Evolutionary conservation across 2,797 vertebrate genomes (phyloP).

Genomic region (Acestrorhynchus altus): DNA sequence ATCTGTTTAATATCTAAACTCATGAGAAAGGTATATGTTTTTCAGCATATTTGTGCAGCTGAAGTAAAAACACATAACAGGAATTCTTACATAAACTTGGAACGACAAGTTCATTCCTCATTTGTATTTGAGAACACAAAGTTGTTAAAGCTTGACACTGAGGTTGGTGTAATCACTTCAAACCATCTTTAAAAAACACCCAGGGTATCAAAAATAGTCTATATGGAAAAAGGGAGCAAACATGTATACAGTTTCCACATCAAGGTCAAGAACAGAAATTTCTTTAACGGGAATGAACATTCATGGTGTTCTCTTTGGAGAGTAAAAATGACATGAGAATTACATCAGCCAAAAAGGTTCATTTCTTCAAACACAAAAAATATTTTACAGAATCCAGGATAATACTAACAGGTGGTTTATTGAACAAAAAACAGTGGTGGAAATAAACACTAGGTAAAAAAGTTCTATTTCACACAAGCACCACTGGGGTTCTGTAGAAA

Average conservation of each 20-base stretch:
- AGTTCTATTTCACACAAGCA: slow-evolving; percentile 7
- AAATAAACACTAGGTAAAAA: neutral
- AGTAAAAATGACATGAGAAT: neutral
- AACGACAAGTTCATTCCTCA: slow-evolving; percentile 3
- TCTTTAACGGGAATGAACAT: neutral
- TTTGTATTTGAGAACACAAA: slow-evolving; percentile 18
- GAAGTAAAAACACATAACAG: slow-evolving; percentile 26
- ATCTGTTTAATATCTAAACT: slow-evolving; percentile 18
- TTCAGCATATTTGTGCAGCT: slow-evolving; percentile 21
- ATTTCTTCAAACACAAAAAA: neutral
- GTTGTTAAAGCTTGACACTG: neutral
- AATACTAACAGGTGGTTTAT: neutral
- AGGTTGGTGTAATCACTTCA: neutral
- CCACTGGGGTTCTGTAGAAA: slow-evolving; percentile 23
- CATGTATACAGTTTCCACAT: slow-evolving; percentile 3
- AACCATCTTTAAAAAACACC: slow-evolving; percentile 8
- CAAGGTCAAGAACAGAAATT: neutral
- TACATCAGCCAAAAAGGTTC: neutral
- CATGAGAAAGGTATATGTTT: slow-evolving; percentile 44
- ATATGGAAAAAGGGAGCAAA: slow-evolving; percentile 10
- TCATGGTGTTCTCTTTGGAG: no score
- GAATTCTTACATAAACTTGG: neutral
- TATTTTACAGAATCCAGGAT: neutral
- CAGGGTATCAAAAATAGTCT: slow-evolving; percentile 43
- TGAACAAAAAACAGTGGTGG: neutral